phyloP scores from a whole-genome alignment of 2,888 invertebrate species.

The Dermolepida albohirtum region DNA sequence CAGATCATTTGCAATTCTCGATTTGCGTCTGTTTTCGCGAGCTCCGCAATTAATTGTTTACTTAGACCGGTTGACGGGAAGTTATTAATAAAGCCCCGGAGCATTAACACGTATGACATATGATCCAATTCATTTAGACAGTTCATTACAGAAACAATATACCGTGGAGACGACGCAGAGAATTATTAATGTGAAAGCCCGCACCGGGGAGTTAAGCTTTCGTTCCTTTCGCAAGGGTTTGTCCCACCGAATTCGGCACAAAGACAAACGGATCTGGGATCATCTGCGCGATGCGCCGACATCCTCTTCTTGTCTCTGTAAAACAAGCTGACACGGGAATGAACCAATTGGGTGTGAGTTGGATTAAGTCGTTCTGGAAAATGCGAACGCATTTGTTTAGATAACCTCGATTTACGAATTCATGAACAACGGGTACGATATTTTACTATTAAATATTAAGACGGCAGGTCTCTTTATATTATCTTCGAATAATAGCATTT shows the following conservation, averaged over 20 bases:
- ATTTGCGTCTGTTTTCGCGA: conserved; percentile 20
- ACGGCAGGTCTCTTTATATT: too few species aligned
- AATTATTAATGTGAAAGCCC: conserved; percentile 30
- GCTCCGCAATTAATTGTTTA: conserved; percentile 31
- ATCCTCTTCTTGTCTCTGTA: too few species aligned
- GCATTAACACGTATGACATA: conserved; percentile 40
- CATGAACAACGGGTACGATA: too few species aligned
- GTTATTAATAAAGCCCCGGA: conserved; percentile 34
- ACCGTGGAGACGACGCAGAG: conserved; percentile 24
- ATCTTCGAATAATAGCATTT: too few species aligned
- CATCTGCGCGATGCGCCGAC: too few species aligned
- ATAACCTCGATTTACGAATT: too few species aligned
- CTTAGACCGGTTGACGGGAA: conserved; percentile 22
- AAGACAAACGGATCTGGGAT: too few species aligned
- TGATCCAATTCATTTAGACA: conserved; percentile 42
- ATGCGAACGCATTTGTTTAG: too few species aligned
- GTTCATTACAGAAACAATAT: conserved; percentile 40
- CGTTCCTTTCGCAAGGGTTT: background rate
- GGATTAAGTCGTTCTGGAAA: too few species aligned
- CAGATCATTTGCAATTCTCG: conserved; percentile 23
- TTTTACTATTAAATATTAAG: too few species aligned
- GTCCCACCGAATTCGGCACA: background rate
- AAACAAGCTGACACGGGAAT: too few species aligned
- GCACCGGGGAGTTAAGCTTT: conserved; percentile 5
- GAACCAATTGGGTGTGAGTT: too few species aligned